Percentiles rank a stretch among this genome's conserved stretches.
Evolutionary conservation across 2,888 invertebrate genomes (phyloP).

Genomic region (Zootermopsis nevadensis): DNA sequence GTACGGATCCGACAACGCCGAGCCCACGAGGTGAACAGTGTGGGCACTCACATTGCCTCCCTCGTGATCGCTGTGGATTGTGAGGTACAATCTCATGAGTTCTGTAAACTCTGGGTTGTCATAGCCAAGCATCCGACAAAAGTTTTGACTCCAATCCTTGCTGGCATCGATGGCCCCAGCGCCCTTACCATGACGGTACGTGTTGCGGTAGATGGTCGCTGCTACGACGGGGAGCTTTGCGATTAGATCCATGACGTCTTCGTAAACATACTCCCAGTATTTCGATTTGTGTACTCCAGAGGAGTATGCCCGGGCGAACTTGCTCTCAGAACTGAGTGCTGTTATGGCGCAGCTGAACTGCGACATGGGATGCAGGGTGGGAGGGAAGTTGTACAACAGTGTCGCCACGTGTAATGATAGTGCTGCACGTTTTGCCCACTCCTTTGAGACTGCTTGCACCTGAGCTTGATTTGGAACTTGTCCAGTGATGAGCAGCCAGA

Average conservation of each 20-base stretch:
- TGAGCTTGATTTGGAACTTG: slow-evolving; percentile 87
- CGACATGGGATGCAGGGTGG: slow-evolving; percentile 92
- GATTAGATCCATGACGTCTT: slow-evolving; percentile 94
- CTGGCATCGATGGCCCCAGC: slow-evolving; percentile 89
- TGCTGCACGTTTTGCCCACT: slow-evolving; percentile 77
- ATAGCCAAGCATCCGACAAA: slow-evolving; percentile 91
- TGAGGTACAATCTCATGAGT: slow-evolving; percentile 91
- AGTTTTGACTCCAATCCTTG: slow-evolving; percentile 95
- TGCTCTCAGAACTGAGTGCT: slow-evolving; percentile 90
- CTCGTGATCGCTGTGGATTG: slow-evolving; percentile 96
- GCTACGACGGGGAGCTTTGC: slow-evolving; percentile 95
- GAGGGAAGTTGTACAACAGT: slow-evolving; percentile 91
- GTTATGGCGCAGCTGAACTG: slow-evolving; percentile 93
- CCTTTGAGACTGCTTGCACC: slow-evolving; percentile 63
- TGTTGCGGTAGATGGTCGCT: slow-evolving; percentile 93
- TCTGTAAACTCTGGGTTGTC: slow-evolving; percentile 84
- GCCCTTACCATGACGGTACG: slow-evolving; percentile 78
- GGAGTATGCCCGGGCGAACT: slow-evolving; percentile 90
- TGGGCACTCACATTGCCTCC: slow-evolving; percentile 97
- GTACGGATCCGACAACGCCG: slow-evolving; percentile 94
- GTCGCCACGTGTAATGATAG: slow-evolving; percentile 93
- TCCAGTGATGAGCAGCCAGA: slow-evolving; percentile 92
- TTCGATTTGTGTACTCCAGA: slow-evolving; percentile 88
- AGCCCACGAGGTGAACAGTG: slow-evolving; percentile 92
- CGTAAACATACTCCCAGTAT: slow-evolving; percentile 94